Percentiles rank a stretch among this genome's conserved stretches.
Evolutionary conservation across 2,113 vertebrate species (phyloP).

Genomic region (Orientallactaga bullata): DNA sequence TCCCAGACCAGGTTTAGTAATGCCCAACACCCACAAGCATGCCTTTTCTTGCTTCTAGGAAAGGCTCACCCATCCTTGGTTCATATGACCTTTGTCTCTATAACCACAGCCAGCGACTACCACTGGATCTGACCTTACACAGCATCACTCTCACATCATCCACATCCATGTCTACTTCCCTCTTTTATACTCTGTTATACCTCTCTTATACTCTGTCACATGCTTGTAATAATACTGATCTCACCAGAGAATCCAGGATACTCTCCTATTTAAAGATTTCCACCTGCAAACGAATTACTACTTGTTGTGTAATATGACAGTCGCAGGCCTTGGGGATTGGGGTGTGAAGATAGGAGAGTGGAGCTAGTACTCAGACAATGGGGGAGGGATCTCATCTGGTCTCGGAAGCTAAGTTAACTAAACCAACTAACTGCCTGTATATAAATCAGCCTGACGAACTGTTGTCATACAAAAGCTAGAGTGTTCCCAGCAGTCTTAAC

Average conservation of each 20-base stretch:
- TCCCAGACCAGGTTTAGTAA: too few species aligned
- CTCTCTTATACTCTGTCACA: too few species aligned
- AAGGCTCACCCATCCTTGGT: neutral
- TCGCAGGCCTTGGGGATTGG: neutral
- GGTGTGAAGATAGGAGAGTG: neutral
- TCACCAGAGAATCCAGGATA: neutral
- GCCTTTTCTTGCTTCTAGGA: neutral
- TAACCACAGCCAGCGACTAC: neutral
- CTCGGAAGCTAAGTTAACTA: slow-evolving; percentile 39
- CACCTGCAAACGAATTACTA: neutral
- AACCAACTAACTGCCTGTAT: neutral
- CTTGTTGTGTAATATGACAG: neutral
- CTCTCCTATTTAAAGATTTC: neutral
- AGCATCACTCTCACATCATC: neutral
- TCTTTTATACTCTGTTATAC: neutral
- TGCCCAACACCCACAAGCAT: neutral
- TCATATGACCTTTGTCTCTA: neutral
- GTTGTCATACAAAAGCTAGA: neutral
- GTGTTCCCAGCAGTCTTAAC: neutral
- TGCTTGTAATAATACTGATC: neutral
- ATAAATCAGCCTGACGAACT: neutral
- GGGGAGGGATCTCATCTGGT: too few species aligned
- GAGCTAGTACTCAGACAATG: neutral
- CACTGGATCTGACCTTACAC: neutral
- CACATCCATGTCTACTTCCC: neutral